Percentiles rank a stretch among this genome's conserved stretches.
These are phyloP conservation scores for Sweltsa coloradensis DNA, from an alignment of 1,140 invertebrate genomes.

Conservation along the genomic window DNA sequence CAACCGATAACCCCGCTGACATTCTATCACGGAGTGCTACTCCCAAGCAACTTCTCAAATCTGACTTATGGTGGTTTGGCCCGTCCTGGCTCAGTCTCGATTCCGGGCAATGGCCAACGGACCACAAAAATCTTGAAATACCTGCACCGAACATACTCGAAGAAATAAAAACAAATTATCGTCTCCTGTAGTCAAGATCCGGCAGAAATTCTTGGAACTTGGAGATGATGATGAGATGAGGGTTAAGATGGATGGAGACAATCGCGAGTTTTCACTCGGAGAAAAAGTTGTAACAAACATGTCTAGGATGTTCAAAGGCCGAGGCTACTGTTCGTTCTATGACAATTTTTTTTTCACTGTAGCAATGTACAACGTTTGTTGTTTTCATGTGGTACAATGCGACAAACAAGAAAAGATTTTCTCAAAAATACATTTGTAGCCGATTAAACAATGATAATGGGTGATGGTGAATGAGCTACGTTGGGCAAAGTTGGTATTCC, in stretches of 20 bases:
- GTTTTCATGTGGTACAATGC: constrained; percentile 17
- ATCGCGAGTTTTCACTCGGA: background rate
- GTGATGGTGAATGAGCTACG: background rate
- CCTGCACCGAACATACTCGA: no score
- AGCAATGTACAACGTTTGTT: constrained; percentile 6
- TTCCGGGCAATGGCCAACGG: no score
- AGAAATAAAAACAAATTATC: no score
- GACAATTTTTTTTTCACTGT: constrained; percentile 15
- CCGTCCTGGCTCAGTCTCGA: no score
- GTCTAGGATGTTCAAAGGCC: constrained; percentile 1
- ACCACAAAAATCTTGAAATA: no score
- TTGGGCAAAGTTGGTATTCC: constrained; percentile 6
- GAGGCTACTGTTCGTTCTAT: constrained; percentile 13
- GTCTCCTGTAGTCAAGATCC: no score
- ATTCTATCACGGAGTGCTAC: no score
- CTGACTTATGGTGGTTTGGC: no score
- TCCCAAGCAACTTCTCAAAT: no score
- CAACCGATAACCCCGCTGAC: no score
- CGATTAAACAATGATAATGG: constrained; percentile 11
- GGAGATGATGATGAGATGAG: no score
- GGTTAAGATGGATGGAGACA: background rate
- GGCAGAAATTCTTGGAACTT: no score
- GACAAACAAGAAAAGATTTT: constrained; percentile 15
- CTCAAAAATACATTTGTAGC: constrained; percentile 5
- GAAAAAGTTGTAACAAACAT: constrained; percentile 3